phyloP scores from a whole-genome alignment of 2,797 vertebrate genomes.

The Xenopus petersii region DNA sequence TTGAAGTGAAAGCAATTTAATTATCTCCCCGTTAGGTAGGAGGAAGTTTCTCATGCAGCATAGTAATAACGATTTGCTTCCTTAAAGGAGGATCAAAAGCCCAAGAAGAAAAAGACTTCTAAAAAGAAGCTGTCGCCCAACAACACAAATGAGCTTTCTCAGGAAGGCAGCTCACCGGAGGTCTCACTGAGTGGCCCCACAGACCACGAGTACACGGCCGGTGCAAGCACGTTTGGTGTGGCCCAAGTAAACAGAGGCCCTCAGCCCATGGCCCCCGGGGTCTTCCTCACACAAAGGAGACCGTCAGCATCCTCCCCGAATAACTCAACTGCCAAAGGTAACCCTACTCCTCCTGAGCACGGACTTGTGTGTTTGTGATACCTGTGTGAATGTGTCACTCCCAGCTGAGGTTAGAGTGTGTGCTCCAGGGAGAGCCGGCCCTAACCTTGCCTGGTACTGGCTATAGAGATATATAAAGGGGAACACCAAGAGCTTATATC shows the following conservation, averaged over 20 bases:
- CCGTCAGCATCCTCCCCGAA: constrained; percentile 88
- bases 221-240: constrained; percentile 70
- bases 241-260: constrained; percentile 75
- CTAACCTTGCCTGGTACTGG: too few species aligned
- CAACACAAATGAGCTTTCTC: constrained; percentile 76
- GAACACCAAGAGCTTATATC: too few species aligned
- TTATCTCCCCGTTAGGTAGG: too few species aligned
- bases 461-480: too few species aligned
- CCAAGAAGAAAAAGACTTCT: constrained; percentile 90
- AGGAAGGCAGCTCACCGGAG: constrained; percentile 82
- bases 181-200: constrained; percentile 85
- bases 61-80: constrained; percentile 54
- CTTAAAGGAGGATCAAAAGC: constrained; percentile 92
- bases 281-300: constrained; percentile 89
- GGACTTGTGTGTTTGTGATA: too few species aligned
- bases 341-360: constrained; percentile 27
- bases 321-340: constrained; percentile 81
- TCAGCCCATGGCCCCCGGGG: constrained; percentile 92
- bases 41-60: background rate
- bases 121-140: constrained; percentile 85
- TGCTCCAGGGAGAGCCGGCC: too few species aligned
- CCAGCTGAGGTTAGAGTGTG: too few species aligned
- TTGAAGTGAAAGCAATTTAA: too few species aligned
- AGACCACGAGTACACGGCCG: constrained; percentile 85
- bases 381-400: too few species aligned